phyloP scores from a whole-genome alignment of 2,797 vertebrate genomes.

The Danio kyathit region DNA sequence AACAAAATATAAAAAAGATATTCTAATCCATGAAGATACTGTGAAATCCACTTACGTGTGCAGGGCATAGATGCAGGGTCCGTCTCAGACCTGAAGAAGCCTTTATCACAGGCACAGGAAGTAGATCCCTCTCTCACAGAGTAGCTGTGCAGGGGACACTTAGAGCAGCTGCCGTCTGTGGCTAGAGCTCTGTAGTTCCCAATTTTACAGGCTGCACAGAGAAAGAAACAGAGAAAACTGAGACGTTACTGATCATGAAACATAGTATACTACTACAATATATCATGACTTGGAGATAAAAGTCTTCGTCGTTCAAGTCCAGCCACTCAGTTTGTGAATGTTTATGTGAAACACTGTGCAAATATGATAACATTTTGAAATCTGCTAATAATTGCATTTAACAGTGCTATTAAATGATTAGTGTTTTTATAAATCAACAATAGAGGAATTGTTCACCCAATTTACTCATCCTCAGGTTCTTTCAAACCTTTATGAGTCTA shows the following conservation, averaged over 20 bases:
- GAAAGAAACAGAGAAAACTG: conserved; percentile 21
- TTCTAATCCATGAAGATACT: background rate
- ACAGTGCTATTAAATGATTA: no score
- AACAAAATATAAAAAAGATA: background rate
- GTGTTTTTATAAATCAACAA: no score
- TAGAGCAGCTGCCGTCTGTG: conserved; percentile 88
- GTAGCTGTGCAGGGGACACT: conserved; percentile 95
- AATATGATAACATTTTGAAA: no score
- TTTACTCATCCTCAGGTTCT: no score
- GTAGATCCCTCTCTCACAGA: conserved; percentile 90
- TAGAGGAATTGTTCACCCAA: no score
- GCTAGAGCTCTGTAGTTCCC: conserved; percentile 93
- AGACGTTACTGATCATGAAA: conserved; percentile 30
- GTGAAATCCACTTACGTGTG: conserved; percentile 86
- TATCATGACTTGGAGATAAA: background rate
- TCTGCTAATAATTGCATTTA: no score
- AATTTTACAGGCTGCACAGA: conserved; percentile 86
- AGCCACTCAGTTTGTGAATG: conserved; percentile 44
- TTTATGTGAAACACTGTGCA: conserved; percentile 35
- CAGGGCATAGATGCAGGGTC: conserved; percentile 96
- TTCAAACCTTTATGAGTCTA: no score
- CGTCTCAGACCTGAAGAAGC: conserved; percentile 88
- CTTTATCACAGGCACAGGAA: conserved; percentile 90
- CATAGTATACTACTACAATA: conserved; percentile 14
- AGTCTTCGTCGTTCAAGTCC: background rate